Conservation (phyloP, 1,140 invertebrate genomes). For the Caerostris extrusa region DNA sequence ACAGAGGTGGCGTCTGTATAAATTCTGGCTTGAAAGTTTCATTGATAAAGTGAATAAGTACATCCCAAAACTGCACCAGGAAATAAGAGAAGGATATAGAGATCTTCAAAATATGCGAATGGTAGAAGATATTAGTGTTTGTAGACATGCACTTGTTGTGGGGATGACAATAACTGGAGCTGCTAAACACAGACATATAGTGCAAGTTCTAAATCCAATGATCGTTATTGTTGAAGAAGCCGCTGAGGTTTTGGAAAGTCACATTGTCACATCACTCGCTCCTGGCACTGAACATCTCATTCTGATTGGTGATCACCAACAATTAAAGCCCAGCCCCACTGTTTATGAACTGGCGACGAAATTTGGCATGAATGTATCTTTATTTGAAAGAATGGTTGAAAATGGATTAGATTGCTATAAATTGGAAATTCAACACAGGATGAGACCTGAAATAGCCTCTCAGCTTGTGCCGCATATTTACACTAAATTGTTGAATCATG, state of each 20-base stretch:
- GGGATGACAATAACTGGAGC: slow-evolving; percentile 91
- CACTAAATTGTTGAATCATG: slow-evolving; percentile 58
- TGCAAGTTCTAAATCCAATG: slow-evolving; percentile 85
- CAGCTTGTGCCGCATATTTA: slow-evolving; percentile 77
- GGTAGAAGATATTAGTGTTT: slow-evolving; percentile 29
- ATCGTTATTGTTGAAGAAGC: slow-evolving; percentile 92
- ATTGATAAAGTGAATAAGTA: neutral
- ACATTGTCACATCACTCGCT: slow-evolving; percentile 89
- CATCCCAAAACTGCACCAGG: neutral
- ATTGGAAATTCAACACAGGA: slow-evolving; percentile 76
- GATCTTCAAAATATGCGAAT: neutral
- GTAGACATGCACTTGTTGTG: slow-evolving; percentile 81
- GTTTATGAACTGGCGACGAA: slow-evolving; percentile 80
- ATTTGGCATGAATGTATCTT: slow-evolving; percentile 81
- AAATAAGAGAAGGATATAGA: slow-evolving; percentile 12
- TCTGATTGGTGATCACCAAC: slow-evolving; percentile 87
- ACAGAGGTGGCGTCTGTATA: slow-evolving; percentile 47
- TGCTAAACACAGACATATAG: slow-evolving; percentile 85
- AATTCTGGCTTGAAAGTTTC: slow-evolving; percentile 11
- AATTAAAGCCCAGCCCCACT: slow-evolving; percentile 82
- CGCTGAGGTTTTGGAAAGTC: slow-evolving; percentile 90
- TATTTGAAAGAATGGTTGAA: slow-evolving; percentile 79
- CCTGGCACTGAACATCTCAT: slow-evolving; percentile 89
- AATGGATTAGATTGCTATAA: slow-evolving; percentile 72
- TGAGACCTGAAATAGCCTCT: slow-evolving; percentile 76